Percentiles rank a stretch among this genome's conserved stretches.
phyloP scores from a whole-genome alignment of 2,888 invertebrate species.

The Cerceris rybyensis region DNA sequence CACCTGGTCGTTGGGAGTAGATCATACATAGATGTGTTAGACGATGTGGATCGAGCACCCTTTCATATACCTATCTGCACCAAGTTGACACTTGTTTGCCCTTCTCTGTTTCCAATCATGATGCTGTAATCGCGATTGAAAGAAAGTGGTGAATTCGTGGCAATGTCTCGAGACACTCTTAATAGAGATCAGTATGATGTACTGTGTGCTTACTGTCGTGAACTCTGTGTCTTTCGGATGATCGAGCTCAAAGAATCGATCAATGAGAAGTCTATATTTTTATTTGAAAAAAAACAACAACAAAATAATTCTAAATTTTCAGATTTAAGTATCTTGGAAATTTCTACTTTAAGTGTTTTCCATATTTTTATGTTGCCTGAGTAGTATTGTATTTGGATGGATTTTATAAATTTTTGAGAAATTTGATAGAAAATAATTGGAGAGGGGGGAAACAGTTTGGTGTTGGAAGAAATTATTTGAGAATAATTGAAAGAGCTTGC shows the following conservation, averaged over 20 bases:
- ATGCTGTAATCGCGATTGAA: slow-evolving; percentile 56
- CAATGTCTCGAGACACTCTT: slow-evolving; percentile 68
- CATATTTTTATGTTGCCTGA: too few relatives aligned
- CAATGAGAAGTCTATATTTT: not conserved
- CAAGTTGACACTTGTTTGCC: slow-evolving; percentile 71
- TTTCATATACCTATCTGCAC: slow-evolving; percentile 80
- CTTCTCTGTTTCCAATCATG: slow-evolving; percentile 62
- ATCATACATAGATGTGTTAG: slow-evolving; percentile 78
- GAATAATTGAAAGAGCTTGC: slow-evolving; percentile 11
- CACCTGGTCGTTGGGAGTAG: slow-evolving; percentile 49
- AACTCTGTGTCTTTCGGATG: slow-evolving; percentile 58
- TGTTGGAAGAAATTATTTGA: not conserved
- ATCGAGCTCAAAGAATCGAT: not conserved
- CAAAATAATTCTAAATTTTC: not conserved
- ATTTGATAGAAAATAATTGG: not conserved
- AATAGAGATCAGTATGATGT: slow-evolving; percentile 50
- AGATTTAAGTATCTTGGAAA: not conserved
- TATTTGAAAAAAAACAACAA: not conserved
- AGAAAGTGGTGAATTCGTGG: slow-evolving; percentile 63
- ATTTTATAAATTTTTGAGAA: too few relatives aligned
- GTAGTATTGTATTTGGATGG: too few relatives aligned
- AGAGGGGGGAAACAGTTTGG: not conserved
- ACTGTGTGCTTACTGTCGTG: slow-evolving; percentile 39
- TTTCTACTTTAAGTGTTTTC: not conserved
- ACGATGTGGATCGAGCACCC: slow-evolving; percentile 80